Base-by-base conservation (phyloP, 2,797 vertebrate genomes). In the Molossus molossus region DNA sequence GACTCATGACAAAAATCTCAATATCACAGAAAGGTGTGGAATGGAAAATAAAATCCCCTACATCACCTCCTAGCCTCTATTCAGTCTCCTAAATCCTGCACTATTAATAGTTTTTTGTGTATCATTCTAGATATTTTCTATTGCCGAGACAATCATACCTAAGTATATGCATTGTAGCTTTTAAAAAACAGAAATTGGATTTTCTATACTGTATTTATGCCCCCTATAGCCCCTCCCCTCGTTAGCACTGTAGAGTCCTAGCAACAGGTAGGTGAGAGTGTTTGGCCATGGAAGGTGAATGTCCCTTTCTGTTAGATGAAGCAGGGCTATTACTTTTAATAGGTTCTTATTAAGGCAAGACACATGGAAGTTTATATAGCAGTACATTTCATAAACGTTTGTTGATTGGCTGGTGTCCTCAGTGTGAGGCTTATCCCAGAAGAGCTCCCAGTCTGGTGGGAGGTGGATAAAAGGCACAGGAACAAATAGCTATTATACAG, bases 401-500 rank as follows among this genome's bases (percentile, higher is more conserved):
- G 73, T 20, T 82, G 85, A 79, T 29, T 48, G 53, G 64, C 94
- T 45, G 12, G 53, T 64, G 10, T 90, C 55, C 58, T 90, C 48
- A 10, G 33, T 3, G 9, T 67, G 79, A 60, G 69, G 50, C 50
- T 85, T 75, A 15, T 67, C 37, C 23, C 27, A 90, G 87, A 87
- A 96, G 90, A 91, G 62, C 62, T 87, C 17, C 40, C 37, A 29
- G 55, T 65, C 45, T 85, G 48, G 13, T 33, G n/a, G 72, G 76
- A 85, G 55, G 83, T 40, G 53, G 57, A n/a, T 65, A 53, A 73
- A 86, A 70, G 80, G 67, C 21, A 15, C 57, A 80, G 77, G 81
- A 85, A 92, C 90, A 96, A 94, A 87, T 3, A 91, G 58, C 45
- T 90, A 13, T 89, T 87, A 55, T 87, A 45, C 21, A 76, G 12